Evolutionary conservation across 2,113 vertebrate genomes (phyloP).

Genomic region (Syngnathoides biaculeatus): DNA sequence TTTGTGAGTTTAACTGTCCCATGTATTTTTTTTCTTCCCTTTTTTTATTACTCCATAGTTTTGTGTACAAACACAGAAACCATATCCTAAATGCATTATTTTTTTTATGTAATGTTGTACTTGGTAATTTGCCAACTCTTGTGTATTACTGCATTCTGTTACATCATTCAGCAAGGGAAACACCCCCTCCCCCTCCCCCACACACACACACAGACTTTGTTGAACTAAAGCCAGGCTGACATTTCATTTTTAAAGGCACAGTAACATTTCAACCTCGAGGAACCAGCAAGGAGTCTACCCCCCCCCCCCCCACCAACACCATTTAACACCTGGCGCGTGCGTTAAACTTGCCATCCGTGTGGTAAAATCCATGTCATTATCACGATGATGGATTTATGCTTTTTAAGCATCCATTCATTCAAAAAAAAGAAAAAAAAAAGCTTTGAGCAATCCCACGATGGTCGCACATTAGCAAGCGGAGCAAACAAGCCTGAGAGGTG

Average conservation of each 20-base stretch:
- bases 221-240: constrained; percentile 1
- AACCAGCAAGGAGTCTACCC: neutral
- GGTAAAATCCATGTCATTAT: neutral
- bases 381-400: neutral
- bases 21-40: neutral
- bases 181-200: constrained; percentile 1
- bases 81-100: neutral
- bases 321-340: no score
- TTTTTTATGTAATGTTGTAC: neutral
- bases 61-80: neutral
- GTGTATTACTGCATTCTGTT: neutral
- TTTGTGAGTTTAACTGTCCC: neutral
- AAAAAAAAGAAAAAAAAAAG: neutral
- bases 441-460: no score
- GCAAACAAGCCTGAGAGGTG: no score
- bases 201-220: constrained; percentile 5
- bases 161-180: neutral
- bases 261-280: neutral
- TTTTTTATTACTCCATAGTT: neutral
- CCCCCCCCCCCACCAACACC: no score
- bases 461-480: no score
- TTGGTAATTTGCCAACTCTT: neutral
- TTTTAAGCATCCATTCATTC: neutral
- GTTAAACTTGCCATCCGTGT: neutral
- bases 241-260: neutral